phyloP scores from a whole-genome alignment of 2,888 invertebrate genomes.

The Lepidocyrtoides sp. region DNA sequence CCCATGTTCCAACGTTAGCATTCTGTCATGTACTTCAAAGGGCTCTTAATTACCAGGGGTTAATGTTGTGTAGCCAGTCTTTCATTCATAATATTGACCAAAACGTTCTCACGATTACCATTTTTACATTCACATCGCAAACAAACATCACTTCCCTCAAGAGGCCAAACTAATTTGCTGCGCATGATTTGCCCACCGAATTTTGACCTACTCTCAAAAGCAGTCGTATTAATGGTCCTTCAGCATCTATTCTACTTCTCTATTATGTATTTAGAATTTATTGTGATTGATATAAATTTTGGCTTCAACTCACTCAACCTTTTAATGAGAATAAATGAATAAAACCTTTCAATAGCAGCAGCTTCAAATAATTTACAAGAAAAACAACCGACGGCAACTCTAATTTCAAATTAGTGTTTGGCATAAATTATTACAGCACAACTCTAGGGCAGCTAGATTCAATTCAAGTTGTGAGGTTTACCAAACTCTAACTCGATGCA shows the following conservation, averaged over 20 bases:
- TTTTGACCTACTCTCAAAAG: conserved; percentile 37
- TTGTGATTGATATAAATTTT: conserved; percentile 3
- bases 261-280: no score
- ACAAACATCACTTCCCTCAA: neutral
- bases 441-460: neutral
- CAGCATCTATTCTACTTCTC: neutral
- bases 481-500: neutral
- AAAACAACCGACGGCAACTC: neutral
- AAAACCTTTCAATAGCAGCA: conserved; percentile 65
- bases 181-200: conserved; percentile 26
- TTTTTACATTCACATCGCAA: neutral
- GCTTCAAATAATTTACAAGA: conserved; percentile 40
- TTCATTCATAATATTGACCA: neutral
- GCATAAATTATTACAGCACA: conserved; percentile 20
- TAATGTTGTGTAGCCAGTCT: neutral
- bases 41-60: neutral
- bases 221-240: neutral
- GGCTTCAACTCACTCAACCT: conserved; percentile 36
- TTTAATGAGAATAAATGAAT: conserved; percentile 17
- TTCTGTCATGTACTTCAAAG: neutral
- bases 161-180: conserved; percentile 25
- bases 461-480: conserved; percentile 18
- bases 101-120: conserved; percentile 29
- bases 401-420: conserved; percentile 55
- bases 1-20: no score